Evolutionary conservation across 2,888 invertebrate species (phyloP).

Genomic region (Cantharis rustica): DNA sequence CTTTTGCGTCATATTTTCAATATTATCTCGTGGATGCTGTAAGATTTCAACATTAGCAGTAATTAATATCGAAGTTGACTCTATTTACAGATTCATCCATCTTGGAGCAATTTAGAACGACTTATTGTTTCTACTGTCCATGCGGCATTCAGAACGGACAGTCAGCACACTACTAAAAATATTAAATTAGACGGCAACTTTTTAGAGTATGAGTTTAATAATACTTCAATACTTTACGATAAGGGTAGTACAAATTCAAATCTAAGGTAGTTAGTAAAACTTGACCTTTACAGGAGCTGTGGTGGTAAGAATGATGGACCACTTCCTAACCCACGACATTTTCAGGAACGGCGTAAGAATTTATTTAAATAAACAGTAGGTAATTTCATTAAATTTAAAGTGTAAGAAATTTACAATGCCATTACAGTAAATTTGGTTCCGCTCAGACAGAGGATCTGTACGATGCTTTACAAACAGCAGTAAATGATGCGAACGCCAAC

Average conservation of each 20-base stretch:
- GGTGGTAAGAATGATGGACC: slow-evolving; percentile 1
- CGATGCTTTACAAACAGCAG: slow-evolving; percentile 37
- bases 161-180: background rate
- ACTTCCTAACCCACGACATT: slow-evolving; percentile 5
- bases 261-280: background rate
- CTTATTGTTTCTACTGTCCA: slow-evolving; percentile 43
- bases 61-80: no score
- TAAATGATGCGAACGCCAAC: background rate
- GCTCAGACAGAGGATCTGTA: slow-evolving; percentile 45
- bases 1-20: slow-evolving; percentile 61
- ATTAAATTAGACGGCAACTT: background rate
- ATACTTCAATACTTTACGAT: background rate
- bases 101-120: slow-evolving; percentile 54
- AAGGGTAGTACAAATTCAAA: background rate
- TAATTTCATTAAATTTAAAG: background rate
- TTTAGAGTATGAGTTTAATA: background rate
- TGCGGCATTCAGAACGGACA: background rate
- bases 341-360: slow-evolving; percentile 1
- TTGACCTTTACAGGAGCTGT: background rate
- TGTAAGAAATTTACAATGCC: background rate
- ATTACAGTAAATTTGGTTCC: slow-evolving; percentile 23
- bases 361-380: background rate
- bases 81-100: slow-evolving; percentile 38
- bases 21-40: slow-evolving; percentile 47
- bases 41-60: background rate